Conservation (phyloP, 2,797 vertebrate genomes). For the Chaenodraco wilsoni region DNA sequence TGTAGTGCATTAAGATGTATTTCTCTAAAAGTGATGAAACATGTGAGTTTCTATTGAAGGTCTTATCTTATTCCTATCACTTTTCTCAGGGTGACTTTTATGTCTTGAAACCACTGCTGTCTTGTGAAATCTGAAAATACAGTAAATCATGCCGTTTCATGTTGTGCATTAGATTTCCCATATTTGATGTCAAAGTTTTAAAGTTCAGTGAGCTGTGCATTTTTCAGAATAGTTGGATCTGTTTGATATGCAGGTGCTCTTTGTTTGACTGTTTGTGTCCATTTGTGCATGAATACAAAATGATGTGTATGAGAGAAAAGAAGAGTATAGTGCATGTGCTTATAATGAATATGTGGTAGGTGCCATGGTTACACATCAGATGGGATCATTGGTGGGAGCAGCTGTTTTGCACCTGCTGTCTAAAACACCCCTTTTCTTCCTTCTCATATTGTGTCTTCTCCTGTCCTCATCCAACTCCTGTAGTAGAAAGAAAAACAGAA, state of each 20-base stretch:
- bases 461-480: not conserved
- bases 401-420: conserved; percentile 69
- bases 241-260: conserved; percentile 3
- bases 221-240: not conserved
- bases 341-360: conserved; percentile 32
- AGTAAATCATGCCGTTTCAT: not conserved
- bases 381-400: conserved; percentile 57
- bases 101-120: not conserved
- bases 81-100: conserved; percentile 7
- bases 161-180: not conserved
- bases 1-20: not conserved
- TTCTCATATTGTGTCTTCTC: not conserved
- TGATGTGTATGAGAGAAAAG: not conserved
- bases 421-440: conserved; percentile 17
- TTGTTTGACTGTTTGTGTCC: not conserved
- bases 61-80: conserved; percentile 10
- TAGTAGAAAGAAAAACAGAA: not conserved
- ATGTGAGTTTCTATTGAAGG: not conserved
- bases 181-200: not conserved
- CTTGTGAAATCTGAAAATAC: conserved; percentile 19
- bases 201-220: not conserved
- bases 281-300: conserved; percentile 7
- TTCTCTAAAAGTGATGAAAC: conserved; percentile 17
- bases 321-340: conserved; percentile 7
- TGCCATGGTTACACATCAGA: conserved; percentile 72